Base-by-base conservation (phyloP, 2,888 invertebrate genomes). In the Latrodectus hesperus region DNA sequence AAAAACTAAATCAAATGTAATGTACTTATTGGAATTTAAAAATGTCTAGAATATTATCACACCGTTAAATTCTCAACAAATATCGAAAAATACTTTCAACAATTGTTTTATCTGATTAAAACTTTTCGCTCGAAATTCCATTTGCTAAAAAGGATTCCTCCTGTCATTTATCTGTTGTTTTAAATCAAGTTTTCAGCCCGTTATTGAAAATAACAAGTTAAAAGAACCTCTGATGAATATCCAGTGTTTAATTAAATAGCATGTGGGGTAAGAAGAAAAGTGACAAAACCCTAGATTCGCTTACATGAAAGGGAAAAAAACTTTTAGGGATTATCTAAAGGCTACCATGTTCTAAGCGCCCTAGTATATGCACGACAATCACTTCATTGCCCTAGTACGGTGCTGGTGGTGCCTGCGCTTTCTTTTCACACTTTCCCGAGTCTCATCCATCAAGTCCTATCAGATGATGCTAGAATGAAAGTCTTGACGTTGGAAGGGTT, bases 361-460 rank as follows among this genome's bases (percentile, higher is more conserved):
- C 77, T 67, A 68, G 17, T 77, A 11, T 77, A 52, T 68, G 17
- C 53, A 67, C 77, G 22, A 77, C 77, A 77, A 77, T 77, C 77
- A 53, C 77, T 77, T 68, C 60, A 60, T 79, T 71, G 67, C 68
- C 68, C 68, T 68, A 26, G 26, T 49, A 64, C 49, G 65, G 8
- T 51, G 38, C 38, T 38, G 38, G 38, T 38, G 38, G 38, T 26
- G 64, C 65, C n/a, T 70, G 17, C 22, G 52, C 78, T 70, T 64
- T 53, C 74, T 65, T 73, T 81, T 80, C 74, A 70, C 68, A 52
- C 75, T 60, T 64, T n/a, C n/a, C 65, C 22, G 81, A 51, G 68
- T 75, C 75, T 84, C 84, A 84, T 84, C 77, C 84, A 84, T 82
- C 82, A 82, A 53, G 52, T 74, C 53, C 74, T 82, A 82, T 82